Base-by-base conservation (phyloP, 2,797 vertebrate species). In the Coendou prehensilis region DNA sequence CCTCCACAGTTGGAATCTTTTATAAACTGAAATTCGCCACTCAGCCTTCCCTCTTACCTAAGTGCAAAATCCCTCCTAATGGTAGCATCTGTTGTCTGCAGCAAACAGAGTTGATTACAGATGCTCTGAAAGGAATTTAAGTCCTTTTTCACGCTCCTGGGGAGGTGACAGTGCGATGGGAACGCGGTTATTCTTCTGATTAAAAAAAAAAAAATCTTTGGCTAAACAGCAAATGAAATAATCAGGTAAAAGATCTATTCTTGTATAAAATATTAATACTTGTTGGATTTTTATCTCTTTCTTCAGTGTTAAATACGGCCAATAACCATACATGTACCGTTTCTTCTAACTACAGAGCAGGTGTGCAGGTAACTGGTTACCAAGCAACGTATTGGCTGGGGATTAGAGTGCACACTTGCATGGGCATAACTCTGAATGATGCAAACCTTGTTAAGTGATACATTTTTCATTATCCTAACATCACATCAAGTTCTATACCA, bases 301-400 rank as follows among this genome's bases (percentile, higher is more conserved):
- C 98, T 98, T 98, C 97, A 93, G 97, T 98, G 98, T 97, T 98
- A 98, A 98, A 98, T 98, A 96, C 63, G 71, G 97, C 98, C 98
- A 98, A 98, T 98, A 98, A 98, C 97, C 97, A 98, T 97, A 97
- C 96, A 98, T 97, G 97, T 97, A 97, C 97, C 96, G 97, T 97
- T 98, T 98, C 98, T 98, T 98, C 97, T 92, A 98, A 98, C 94
- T 98, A 97, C 96, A 0, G 92, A 98, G 98, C 98, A 98, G 98
- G 98, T 98, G 98, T 98, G 98, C 98, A 99, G 98, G 98, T 99
- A 99, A 98, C 98, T 97, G 98, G 99, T 99, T 99, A 98, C 99
- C 98, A 99, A 98, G 98, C 98, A 99, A 99, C 98, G 96, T 96
- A 98, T 95, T 97, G 97, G 98, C 98, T 98, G 97, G 98, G 98